A percentile compares a stretch with the other conserved stretches of the same genome.
Conservation (phyloP, 2,113 vertebrate genomes). For the Clarias macrocephalus region DNA sequence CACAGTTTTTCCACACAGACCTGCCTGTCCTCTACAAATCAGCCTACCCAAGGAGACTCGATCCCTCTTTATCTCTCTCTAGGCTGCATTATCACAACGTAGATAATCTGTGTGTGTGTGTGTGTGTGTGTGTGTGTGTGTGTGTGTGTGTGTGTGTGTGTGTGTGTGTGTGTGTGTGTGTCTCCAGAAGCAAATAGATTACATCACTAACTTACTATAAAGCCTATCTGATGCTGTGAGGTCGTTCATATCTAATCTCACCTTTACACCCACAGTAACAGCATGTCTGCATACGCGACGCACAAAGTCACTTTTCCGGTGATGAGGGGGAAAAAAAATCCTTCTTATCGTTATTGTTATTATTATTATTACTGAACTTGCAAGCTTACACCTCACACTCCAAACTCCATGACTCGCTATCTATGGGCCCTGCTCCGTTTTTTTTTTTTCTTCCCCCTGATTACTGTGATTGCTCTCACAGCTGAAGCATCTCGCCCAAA, state of each 20-base stretch:
- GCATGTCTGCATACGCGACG: neutral
- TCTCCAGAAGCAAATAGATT: slow-evolving; percentile 20
- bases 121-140: neutral
- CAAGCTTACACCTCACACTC: neutral
- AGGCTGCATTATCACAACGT: slow-evolving; percentile 31
- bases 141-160: neutral
- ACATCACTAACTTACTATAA: slow-evolving; percentile 32
- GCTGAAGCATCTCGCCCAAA: neutral
- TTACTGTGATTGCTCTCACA: neutral
- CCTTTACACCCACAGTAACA: slow-evolving; percentile 8
- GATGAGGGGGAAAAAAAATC: neutral
- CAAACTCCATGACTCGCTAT: neutral
- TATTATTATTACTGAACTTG: neutral
- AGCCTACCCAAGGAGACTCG: slow-evolving; percentile 1
- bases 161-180: slow-evolving; percentile 1
- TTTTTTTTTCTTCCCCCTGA: neutral
- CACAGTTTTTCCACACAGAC: slow-evolving; percentile 4
- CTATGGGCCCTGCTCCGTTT: neutral
- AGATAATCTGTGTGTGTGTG: slow-evolving; percentile 10
- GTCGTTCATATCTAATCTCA: slow-evolving; percentile 40
- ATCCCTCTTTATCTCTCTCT: slow-evolving; percentile 22
- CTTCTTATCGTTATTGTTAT: neutral
- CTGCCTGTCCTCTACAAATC: slow-evolving; percentile 55
- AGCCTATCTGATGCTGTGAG: slow-evolving; percentile 30
- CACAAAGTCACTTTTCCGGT: neutral